phyloP scores from a whole-genome alignment of 2,888 invertebrate species.

The Perdita meconis region DNA sequence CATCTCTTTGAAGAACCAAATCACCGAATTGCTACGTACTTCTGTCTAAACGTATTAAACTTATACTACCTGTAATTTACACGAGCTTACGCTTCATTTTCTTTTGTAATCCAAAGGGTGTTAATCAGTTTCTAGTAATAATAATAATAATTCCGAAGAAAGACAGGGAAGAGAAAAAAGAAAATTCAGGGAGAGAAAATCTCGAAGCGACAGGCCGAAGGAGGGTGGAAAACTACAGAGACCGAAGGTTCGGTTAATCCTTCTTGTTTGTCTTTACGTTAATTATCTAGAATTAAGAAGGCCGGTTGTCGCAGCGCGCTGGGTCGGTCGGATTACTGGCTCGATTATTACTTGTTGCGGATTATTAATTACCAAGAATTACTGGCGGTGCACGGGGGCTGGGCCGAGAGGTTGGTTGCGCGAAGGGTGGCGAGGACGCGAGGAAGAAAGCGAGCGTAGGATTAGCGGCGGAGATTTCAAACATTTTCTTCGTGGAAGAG shows the following conservation, averaged over 20 bases:
- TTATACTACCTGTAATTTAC: no score
- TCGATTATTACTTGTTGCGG: constrained; percentile 84
- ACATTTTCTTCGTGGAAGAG: constrained; percentile 24
- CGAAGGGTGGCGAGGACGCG: constrained; percentile 21
- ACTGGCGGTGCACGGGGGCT: constrained; percentile 59
- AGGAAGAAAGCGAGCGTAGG: constrained; percentile 23
- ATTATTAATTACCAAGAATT: constrained; percentile 84
- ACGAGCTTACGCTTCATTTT: no score
- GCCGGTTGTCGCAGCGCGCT: constrained; percentile 75
- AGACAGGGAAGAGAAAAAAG: neutral
- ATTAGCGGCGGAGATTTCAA: constrained; percentile 1
- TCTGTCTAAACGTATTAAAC: no score
- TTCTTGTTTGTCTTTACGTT: constrained; percentile 84
- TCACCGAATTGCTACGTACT: no score
- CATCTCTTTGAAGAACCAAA: no score
- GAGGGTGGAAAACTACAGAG: constrained; percentile 48
- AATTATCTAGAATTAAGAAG: constrained; percentile 84
- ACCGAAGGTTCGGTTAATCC: constrained; percentile 73
- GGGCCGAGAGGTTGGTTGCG: constrained; percentile 10
- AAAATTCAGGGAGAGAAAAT: neutral
- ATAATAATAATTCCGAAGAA: neutral
- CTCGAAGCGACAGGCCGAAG: neutral
- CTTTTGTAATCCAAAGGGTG: no score
- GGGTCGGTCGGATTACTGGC: constrained; percentile 81
- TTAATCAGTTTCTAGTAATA: no score